Conservation (phyloP, 1,140 invertebrate species). For the Conus ventricosus region DNA sequence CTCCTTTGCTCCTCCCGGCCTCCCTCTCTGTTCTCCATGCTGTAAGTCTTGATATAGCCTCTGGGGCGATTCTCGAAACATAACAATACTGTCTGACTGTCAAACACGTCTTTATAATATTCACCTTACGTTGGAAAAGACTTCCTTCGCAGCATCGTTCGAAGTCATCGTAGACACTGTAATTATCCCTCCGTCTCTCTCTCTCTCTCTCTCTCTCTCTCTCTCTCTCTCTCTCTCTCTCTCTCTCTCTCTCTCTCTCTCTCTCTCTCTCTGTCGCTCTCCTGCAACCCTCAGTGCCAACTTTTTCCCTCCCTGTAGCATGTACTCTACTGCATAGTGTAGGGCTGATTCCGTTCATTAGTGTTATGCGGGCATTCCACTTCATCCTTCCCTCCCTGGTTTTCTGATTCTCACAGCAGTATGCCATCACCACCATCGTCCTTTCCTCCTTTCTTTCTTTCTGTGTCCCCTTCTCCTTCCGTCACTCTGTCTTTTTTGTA, state of each 20-base stretch:
- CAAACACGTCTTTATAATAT: too few relatives aligned
- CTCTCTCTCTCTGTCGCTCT: constrained; percentile 5
- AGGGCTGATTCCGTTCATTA: neutral
- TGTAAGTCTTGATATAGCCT: neutral
- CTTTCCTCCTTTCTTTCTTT: neutral
- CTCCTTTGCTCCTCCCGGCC: too few relatives aligned
- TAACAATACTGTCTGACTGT: too few relatives aligned
- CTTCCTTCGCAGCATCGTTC: too few relatives aligned
- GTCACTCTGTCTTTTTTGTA: neutral
- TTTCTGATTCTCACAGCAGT: neutral
- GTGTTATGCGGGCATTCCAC: neutral
- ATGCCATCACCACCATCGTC: neutral
- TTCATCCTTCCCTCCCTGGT: neutral
- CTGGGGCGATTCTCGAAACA: too few relatives aligned
- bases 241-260: constrained; percentile 1
- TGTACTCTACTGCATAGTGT: neutral
- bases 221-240: neutral
- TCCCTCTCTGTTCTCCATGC: neutral
- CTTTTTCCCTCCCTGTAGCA: neutral
- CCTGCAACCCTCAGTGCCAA: neutral
- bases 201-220: constrained; percentile 1
- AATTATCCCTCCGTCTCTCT: neutral
- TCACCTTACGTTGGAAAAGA: too few relatives aligned
- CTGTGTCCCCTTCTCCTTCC: neutral
- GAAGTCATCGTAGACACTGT: too few relatives aligned